phyloP scores from a whole-genome alignment of 1,140 invertebrate genomes.

The Pemphigus obesinymphae region DNA sequence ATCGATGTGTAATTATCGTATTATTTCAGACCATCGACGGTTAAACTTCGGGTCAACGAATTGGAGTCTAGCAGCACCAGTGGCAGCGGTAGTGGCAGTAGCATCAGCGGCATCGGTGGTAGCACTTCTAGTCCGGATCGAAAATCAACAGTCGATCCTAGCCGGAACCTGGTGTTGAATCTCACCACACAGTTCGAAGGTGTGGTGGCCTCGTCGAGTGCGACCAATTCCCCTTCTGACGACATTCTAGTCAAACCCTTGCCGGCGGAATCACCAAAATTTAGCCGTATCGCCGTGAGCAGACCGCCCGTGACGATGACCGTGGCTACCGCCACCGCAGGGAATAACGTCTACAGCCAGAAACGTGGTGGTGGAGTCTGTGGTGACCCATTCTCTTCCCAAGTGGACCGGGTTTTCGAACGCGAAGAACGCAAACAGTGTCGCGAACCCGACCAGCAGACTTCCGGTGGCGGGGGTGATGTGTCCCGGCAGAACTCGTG shows the following conservation, averaged over 20 bases:
- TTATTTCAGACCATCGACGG: constrained; percentile 52
- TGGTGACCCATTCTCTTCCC: background rate
- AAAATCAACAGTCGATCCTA: constrained; percentile 50
- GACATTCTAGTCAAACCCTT: constrained; percentile 37
- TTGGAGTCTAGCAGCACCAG: constrained; percentile 57
- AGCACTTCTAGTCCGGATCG: constrained; percentile 13
- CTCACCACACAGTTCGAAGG: constrained; percentile 59
- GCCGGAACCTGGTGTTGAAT: constrained; percentile 61
- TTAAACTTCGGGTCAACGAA: constrained; percentile 62
- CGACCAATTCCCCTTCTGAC: constrained; percentile 46
- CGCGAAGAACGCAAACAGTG: constrained; percentile 47
- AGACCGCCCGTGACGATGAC: background rate
- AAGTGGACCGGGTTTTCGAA: background rate
- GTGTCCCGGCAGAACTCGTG: constrained; percentile 65
- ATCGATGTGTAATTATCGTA: background rate
- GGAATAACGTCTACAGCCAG: background rate
- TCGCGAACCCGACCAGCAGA: constrained; percentile 45
- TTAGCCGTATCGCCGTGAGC: constrained; percentile 31
- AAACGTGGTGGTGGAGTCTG: constrained; percentile 22
- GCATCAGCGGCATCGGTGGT: background rate
- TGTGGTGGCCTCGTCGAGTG: constrained; percentile 51
- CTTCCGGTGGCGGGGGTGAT: background rate
- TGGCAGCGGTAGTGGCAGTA: background rate
- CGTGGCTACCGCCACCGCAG: background rate
- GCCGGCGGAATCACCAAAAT: constrained; percentile 30